A percentile compares a stretch with the other conserved stretches of the same genome.
Evolutionary conservation across 2,113 vertebrate species (phyloP).

Genomic region (Carollia perspicillata): DNA sequence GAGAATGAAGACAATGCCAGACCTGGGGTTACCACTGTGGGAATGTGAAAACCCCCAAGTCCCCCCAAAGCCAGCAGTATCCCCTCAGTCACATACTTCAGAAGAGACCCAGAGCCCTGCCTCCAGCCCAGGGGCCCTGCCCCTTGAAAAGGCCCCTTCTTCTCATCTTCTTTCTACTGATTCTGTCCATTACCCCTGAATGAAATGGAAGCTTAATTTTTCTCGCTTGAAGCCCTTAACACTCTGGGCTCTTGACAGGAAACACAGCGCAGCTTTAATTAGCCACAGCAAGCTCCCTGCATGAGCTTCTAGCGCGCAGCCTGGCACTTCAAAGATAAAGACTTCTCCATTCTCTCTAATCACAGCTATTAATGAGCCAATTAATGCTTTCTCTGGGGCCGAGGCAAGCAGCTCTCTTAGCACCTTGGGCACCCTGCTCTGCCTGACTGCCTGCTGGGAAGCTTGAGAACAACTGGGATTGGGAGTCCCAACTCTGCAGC

Average conservation of each 20-base stretch:
- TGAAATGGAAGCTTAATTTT: conserved; percentile 72
- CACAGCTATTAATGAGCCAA: conserved; percentile 77
- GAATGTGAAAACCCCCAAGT: background rate
- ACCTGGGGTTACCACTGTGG: background rate
- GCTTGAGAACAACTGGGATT: background rate
- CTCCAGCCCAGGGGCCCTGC: background rate
- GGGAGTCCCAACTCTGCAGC: background rate
- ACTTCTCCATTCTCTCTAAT: conserved; percentile 68
- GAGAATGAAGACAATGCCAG: background rate
- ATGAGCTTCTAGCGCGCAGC: conserved; percentile 53
- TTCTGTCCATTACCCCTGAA: conserved; percentile 67
- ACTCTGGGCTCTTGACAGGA: conserved; percentile 67
- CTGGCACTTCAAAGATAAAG: conserved; percentile 71
- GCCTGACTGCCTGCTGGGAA: background rate
- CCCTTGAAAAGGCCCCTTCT: conserved; percentile 48
- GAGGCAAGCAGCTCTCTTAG: background rate
- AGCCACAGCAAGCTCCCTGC: conserved; percentile 62
- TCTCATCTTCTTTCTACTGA: conserved; percentile 50
- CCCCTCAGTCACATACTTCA: background rate
- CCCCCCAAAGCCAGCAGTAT: background rate
- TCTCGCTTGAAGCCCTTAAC: conserved; percentile 70
- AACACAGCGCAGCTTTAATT: conserved; percentile 72
- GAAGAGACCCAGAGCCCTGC: background rate
- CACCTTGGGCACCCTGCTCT: background rate
- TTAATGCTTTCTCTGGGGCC: conserved; percentile 66